Base-by-base conservation (phyloP, 1,140 invertebrate genomes). In the Danaus plexippus region DNA sequence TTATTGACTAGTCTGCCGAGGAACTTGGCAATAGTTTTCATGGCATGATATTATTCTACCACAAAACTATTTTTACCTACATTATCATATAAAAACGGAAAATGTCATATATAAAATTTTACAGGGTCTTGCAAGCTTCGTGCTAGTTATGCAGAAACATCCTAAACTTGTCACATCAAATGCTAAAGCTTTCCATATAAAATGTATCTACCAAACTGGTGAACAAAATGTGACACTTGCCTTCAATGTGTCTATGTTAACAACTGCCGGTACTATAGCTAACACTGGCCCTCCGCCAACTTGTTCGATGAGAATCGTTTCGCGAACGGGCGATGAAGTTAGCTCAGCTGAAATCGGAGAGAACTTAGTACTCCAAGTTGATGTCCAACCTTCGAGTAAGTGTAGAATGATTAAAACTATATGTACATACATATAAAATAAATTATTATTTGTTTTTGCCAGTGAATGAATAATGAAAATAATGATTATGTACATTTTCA, bases 161-260 rank as follows among this genome's bases (percentile, higher is more conserved):
- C 96, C 96, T 0, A 97, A 96, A 89, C 86, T 98, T 5, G 93
- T 97, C n/a, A 98, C 96, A 6, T 96, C 95, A 75, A 95, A 96
- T 69, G 95, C 96, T 1, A 95, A 97, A 87, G 96, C 96, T 1
- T 98, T 97, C 85, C 95, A 97, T 79, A 96, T 97, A 47, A 96
- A 95, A 82, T 98, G 96, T 81, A 93, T 97, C 50, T 97, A 97
- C 78, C 94, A 96, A 83, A 97, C 95, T 1, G 95, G 95, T 57
- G 96, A 97, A 81, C 95, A 96, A 81, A 97, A 96, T 54, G 95
- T 98, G 0, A 97, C 95, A 0, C 86, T 97, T 7, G 96, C 96
- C 8, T 97, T 98, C 77, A 97, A 97, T 71, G 96, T 98, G 1
- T 96, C 95, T 0, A 97, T 97, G 96, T 85, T 97, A 51, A 98